These are phyloP conservation scores for Triplophysa rosa DNA, from an alignment of 2,113 vertebrate species.

Conservation along the genomic window DNA sequence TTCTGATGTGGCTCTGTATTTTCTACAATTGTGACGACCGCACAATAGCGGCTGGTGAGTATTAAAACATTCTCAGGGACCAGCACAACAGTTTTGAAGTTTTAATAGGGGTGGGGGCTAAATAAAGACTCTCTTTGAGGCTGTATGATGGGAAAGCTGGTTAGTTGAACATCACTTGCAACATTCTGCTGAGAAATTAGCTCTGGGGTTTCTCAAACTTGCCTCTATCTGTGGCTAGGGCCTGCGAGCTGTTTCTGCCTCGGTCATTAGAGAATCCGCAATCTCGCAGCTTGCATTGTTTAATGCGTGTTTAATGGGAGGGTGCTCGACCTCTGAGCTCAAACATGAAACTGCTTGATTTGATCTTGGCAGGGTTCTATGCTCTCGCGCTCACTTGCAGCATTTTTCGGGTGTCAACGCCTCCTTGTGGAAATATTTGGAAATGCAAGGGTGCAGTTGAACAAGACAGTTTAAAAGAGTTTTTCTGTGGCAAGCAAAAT, in stretches of 20 bases:
- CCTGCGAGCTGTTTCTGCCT: constrained; percentile 55
- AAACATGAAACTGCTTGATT: background rate
- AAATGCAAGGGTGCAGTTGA: constrained; percentile 13
- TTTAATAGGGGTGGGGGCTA: constrained; percentile 67
- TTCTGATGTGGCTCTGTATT: constrained; percentile 81
- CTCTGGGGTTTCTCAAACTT: constrained; percentile 71
- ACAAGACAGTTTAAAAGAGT: background rate
- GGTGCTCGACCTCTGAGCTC: background rate
- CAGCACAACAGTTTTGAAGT: constrained; percentile 74
- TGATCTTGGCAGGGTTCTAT: background rate
- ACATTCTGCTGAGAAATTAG: constrained; percentile 65
- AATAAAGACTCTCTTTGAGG: constrained; percentile 75
- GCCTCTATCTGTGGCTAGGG: constrained; percentile 61
- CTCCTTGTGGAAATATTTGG: constrained; percentile 39
- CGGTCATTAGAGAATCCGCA: background rate
- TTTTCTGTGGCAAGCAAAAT: too few relatives aligned
- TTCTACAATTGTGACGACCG: constrained; percentile 73
- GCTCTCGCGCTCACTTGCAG: background rate
- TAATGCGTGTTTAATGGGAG: background rate
- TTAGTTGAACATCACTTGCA: constrained; percentile 61
- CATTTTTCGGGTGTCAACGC: constrained; percentile 28
- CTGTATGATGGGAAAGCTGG: constrained; percentile 68
- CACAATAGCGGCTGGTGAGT: constrained; percentile 78
- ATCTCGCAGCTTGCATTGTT: background rate
- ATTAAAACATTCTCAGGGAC: constrained; percentile 78